Evolutionary conservation across 2,797 vertebrate genomes (phyloP).

Genomic region (Syndactyla subalaris): DNA sequence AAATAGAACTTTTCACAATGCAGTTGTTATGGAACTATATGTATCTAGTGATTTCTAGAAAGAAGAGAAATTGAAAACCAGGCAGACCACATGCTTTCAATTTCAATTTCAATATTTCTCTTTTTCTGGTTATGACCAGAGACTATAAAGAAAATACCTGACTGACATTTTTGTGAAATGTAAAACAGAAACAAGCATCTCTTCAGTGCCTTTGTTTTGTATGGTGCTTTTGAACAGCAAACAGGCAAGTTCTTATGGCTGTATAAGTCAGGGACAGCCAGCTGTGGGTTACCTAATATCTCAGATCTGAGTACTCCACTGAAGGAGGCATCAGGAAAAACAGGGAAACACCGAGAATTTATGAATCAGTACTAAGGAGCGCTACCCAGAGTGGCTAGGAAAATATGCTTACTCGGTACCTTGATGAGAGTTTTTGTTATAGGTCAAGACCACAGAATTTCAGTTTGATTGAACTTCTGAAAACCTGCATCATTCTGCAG

Average conservation of each 20-base stretch:
- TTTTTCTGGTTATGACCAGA: neutral
- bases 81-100: neutral
- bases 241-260: neutral
- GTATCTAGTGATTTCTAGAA: neutral
- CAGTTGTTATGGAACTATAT: neutral
- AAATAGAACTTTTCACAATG: neutral
- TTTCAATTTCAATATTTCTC: neutral
- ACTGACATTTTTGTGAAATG: neutral
- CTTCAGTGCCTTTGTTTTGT: neutral
- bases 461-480: neutral
- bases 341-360: neutral
- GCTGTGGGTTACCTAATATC: neutral
- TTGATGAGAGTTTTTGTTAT: neutral
- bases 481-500: neutral
- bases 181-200: neutral
- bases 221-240: neutral
- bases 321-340: neutral
- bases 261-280: neutral
- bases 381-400: neutral
- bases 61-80: neutral
- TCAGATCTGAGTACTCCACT: neutral
- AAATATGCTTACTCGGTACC: neutral
- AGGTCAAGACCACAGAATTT: neutral
- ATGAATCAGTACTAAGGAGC: neutral
- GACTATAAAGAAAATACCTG: neutral